Evolutionary conservation across 2,888 invertebrate genomes (phyloP).

Genomic region (Zele albiditarsus): DNA sequence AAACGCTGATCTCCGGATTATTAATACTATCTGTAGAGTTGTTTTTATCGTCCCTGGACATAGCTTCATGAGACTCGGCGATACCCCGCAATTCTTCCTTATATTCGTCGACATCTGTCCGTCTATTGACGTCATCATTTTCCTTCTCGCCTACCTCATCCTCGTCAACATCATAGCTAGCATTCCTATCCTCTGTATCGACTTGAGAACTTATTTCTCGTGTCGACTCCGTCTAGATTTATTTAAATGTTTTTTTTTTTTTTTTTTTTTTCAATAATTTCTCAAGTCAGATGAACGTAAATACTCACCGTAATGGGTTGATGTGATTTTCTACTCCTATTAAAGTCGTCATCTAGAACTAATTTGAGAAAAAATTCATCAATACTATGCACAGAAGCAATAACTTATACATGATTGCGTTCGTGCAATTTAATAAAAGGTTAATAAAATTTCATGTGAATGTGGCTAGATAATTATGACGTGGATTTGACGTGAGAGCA

Average conservation of each 20-base stretch:
- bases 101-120: constrained; percentile 54
- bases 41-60: constrained; percentile 60
- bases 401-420: not conserved
- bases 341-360: constrained; percentile 24
- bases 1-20: constrained; percentile 36
- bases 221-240: constrained; percentile 26
- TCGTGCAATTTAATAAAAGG: not conserved
- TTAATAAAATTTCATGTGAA: not conserved
- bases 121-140: constrained; percentile 47
- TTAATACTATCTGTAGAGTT: constrained; percentile 49
- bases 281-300: not conserved
- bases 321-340: constrained; percentile 2
- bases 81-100: constrained; percentile 61
- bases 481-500: not conserved
- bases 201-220: constrained; percentile 38
- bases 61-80: constrained; percentile 63
- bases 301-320: constrained; percentile 31
- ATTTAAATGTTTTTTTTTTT: constrained; percentile 23
- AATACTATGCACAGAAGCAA: not conserved
- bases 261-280: not conserved
- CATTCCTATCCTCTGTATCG: constrained; percentile 4
- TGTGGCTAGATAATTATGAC: not conserved
- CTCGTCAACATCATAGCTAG: constrained; percentile 46
- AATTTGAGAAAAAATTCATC: not conserved
- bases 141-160: constrained; percentile 46